A percentile compares a stretch with the other conserved stretches of the same genome.
Evolutionary conservation across 2,888 invertebrate species (phyloP).

Genomic region (Chironomus riparius): DNA sequence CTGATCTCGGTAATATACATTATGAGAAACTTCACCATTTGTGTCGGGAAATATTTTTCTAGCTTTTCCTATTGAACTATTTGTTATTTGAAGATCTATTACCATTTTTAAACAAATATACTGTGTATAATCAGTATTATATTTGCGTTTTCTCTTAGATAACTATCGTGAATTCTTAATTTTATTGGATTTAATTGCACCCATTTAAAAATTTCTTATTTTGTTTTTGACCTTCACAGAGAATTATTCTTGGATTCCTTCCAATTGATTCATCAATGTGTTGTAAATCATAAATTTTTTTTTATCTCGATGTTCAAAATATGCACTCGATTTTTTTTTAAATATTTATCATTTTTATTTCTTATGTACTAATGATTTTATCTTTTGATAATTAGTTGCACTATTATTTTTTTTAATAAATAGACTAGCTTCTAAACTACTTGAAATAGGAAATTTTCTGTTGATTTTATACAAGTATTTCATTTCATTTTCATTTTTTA

Average conservation of each 20-base stretch:
- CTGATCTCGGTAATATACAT: not conserved
- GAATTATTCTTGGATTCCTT: too few species aligned
- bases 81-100: not conserved
- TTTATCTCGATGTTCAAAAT: too few species aligned
- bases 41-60: slow-evolving; percentile 18
- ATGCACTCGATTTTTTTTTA: too few species aligned
- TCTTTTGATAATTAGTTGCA: not conserved
- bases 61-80: not conserved
- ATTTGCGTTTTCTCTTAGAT: not conserved
- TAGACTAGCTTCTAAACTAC: not conserved
- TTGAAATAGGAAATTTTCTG: not conserved
- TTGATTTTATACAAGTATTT: not conserved
- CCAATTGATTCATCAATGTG: too few species aligned
- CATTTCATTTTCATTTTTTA: not conserved
- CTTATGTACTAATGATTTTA: not conserved
- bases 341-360: not conserved
- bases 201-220: not conserved
- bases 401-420: not conserved
- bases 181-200: not conserved
- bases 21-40: slow-evolving; percentile 25
- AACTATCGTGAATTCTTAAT: not conserved
- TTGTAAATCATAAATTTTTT: too few species aligned
- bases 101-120: not conserved
- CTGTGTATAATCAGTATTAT: not conserved
- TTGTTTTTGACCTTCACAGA: too few species aligned